Percentiles rank a stretch among this genome's conserved stretches.
Conservation (phyloP, 2,888 invertebrate genomes). For the Chymomyza caudatula region DNA sequence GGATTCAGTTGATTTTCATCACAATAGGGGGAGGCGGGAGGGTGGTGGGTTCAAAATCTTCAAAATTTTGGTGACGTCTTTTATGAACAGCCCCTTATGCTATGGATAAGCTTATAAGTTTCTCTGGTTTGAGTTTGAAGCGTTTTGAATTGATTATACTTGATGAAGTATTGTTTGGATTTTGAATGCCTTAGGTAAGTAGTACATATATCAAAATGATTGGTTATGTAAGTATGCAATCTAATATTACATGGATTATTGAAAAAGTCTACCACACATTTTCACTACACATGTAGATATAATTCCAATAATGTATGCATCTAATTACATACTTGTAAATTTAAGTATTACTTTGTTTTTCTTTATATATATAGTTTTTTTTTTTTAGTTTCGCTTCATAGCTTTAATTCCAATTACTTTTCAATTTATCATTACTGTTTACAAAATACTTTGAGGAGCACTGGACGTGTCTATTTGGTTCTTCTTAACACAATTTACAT, state of each 20-base stretch:
- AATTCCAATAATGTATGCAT: not conserved
- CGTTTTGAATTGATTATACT: too few relatives aligned
- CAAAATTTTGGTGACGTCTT: too few relatives aligned
- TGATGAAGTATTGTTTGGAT: not conserved
- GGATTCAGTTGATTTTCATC: too few relatives aligned
- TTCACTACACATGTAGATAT: not conserved
- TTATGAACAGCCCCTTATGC: too few relatives aligned
- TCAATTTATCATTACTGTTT: constrained; percentile 71
- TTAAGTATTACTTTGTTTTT: not conserved
- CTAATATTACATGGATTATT: not conserved
- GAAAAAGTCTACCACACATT: not conserved
- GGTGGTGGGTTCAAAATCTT: too few relatives aligned
- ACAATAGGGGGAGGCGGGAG: too few relatives aligned
- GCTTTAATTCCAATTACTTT: constrained; percentile 38
- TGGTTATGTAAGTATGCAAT: not conserved
- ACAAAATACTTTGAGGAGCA: constrained; percentile 76
- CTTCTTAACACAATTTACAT: constrained; percentile 25
- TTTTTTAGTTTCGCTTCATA: constrained; percentile 22
- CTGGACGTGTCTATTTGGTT: constrained; percentile 75
- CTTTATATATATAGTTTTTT: constrained; percentile 13
- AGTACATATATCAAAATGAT: not conserved
- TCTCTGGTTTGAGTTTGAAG: not conserved
- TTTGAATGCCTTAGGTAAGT: not conserved
- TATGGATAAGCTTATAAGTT: too few relatives aligned
- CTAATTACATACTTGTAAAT: not conserved